phyloP scores from a whole-genome alignment of 2,113 vertebrate genomes.

The Thermophis baileyi region DNA sequence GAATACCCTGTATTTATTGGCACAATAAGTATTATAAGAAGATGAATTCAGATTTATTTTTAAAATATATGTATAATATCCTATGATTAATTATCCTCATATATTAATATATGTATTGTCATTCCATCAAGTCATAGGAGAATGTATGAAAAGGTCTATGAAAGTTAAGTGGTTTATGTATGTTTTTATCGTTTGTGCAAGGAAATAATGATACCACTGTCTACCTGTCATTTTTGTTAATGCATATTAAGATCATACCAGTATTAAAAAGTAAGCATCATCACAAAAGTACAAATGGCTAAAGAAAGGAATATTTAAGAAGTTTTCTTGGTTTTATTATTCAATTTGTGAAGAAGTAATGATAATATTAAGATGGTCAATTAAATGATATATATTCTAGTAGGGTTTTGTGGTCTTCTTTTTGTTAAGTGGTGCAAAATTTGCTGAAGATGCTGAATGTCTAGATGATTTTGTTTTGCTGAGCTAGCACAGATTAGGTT shows the following conservation, averaged over 20 bases:
- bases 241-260: constrained; percentile 47
- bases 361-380: constrained; percentile 40
- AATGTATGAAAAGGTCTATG: constrained; percentile 27
- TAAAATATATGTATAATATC: background rate
- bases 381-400: constrained; percentile 44
- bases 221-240: constrained; percentile 45
- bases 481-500: constrained; percentile 70
- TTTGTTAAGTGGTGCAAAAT: constrained; percentile 47
- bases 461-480: constrained; percentile 50
- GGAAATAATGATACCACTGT: constrained; percentile 18
- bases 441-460: constrained; percentile 46
- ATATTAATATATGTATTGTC: constrained; percentile 18
- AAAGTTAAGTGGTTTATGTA: constrained; percentile 40
- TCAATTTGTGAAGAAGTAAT: constrained; percentile 33
- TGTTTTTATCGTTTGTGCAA: constrained; percentile 41
- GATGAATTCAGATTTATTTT: background rate
- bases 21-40: constrained; percentile 15
- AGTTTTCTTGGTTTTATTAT: constrained; percentile 42
- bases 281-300: constrained; percentile 47
- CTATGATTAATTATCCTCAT: constrained; percentile 22
- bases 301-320: constrained; percentile 37
- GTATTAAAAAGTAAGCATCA: constrained; percentile 48
- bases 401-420: constrained; percentile 14
- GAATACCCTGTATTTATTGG: background rate
- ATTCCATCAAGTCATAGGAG: constrained; percentile 36